A percentile compares a stretch with the other conserved stretches of the same genome.
These are phyloP conservation scores for Oenanthe oenanthe DNA, from an alignment of 2,113 vertebrate species.

Conservation along the genomic window DNA sequence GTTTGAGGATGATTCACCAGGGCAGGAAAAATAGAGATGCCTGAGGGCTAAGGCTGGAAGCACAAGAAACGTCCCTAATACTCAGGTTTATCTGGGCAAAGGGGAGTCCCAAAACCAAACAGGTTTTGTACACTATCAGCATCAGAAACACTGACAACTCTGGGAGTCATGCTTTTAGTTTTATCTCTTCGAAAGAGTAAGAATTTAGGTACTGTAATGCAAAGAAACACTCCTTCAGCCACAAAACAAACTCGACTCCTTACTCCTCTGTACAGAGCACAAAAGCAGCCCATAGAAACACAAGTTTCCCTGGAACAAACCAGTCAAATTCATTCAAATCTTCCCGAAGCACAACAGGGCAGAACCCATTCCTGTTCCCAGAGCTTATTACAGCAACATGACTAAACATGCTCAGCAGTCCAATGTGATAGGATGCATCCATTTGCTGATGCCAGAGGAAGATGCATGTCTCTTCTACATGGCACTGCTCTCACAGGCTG, in stretches of 20 bases:
- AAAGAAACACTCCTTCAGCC: not conserved
- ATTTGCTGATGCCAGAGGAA: conserved; percentile 58
- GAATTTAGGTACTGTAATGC: not conserved
- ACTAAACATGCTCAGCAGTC: conserved; percentile 37
- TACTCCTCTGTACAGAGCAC: not conserved
- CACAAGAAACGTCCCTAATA: not conserved
- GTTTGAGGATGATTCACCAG: not conserved
- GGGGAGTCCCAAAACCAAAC: not conserved
- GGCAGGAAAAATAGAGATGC: not conserved
- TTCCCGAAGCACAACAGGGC: not conserved
- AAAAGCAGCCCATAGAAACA: not conserved
- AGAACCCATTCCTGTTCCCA: conserved; percentile 36
- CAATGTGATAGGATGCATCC: conserved; percentile 47
- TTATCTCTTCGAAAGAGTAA: not conserved
- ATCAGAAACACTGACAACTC: not conserved
- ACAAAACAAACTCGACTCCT: not conserved
- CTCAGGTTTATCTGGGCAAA: not conserved
- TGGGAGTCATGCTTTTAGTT: not conserved
- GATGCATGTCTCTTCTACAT: conserved; percentile 46
- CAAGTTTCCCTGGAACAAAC: conserved; percentile 17
- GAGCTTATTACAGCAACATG: conserved; percentile 49
- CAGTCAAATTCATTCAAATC: conserved; percentile 49
- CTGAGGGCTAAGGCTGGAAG: not conserved
- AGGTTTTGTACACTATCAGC: not conserved
- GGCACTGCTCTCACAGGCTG: conserved; percentile 44